A percentile compares a stretch with the other conserved stretches of the same genome.
Conservation (phyloP, 1,140 invertebrate species). For the Sminthurinus signatus region DNA sequence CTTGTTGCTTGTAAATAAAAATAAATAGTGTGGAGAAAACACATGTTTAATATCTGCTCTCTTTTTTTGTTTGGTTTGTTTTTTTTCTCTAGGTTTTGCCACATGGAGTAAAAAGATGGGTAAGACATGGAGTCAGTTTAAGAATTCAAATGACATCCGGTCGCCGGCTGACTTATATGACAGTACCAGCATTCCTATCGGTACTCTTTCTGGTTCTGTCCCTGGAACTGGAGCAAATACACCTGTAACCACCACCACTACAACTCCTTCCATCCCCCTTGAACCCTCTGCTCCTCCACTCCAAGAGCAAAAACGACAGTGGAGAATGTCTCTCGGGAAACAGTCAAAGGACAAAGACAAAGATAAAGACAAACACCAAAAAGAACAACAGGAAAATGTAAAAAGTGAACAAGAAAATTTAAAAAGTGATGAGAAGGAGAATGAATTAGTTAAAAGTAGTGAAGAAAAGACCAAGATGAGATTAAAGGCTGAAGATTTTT, state of each 20-base stretch:
- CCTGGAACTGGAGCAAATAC: too few species aligned
- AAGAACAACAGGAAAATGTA: not conserved
- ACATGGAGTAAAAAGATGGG: conserved; percentile 42
- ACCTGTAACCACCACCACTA: not conserved
- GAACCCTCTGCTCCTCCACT: too few species aligned
- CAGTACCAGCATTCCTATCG: not conserved
- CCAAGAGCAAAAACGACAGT: conserved; percentile 17
- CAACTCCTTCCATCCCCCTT: too few species aligned
- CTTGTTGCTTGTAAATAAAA: too few species aligned
- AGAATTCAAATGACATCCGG: conserved; percentile 29
- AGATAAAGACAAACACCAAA: too few species aligned
- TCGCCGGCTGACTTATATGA: conserved; percentile 13
- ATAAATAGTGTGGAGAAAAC: too few species aligned
- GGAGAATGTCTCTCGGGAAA: conserved; percentile 7
- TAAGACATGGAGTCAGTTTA: conserved; percentile 40
- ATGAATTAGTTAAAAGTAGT: too few species aligned
- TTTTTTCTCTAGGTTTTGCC: conserved; percentile 33
- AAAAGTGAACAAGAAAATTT: not conserved
- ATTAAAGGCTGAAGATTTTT: not conserved
- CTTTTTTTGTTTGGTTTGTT: not conserved
- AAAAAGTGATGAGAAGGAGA: not conserved
- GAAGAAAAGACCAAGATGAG: not conserved
- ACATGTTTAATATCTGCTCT: too few species aligned
- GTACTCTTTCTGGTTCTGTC: not conserved
- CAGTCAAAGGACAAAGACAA: not conserved